Conservation (phyloP, 2,113 vertebrate genomes). For the Corythoichthys intestinalis region DNA sequence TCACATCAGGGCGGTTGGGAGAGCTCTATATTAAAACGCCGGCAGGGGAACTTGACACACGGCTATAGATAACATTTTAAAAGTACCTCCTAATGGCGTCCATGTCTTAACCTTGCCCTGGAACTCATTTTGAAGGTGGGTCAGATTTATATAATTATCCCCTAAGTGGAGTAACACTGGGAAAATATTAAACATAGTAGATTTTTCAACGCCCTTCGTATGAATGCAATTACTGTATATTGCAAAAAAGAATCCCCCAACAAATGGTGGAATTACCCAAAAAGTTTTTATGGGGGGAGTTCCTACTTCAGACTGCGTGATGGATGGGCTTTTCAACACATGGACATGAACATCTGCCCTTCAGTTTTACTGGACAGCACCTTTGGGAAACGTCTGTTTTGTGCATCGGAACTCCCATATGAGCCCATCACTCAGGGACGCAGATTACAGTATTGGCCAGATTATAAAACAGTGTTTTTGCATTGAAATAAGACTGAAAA, state of each 20-base stretch:
- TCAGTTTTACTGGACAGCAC: slow-evolving; percentile 39
- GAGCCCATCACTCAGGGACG: slow-evolving; percentile 28
- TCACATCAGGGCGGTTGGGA: slow-evolving; percentile 13
- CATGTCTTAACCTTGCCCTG: slow-evolving; percentile 5
- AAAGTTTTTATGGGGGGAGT: neutral
- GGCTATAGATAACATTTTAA: slow-evolving; percentile 16
- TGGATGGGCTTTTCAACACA: slow-evolving; percentile 11
- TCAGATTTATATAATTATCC: neutral
- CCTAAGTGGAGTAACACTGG: neutral
- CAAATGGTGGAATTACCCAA: neutral
- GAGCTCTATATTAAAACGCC: slow-evolving; percentile 46
- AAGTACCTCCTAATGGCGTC: slow-evolving; percentile 20
- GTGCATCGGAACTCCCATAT: slow-evolving; percentile 13
- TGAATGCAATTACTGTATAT: neutral
- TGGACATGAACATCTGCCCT: slow-evolving; percentile 41
- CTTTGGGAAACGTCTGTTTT: slow-evolving; percentile 15
- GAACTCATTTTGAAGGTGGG: slow-evolving; percentile 12
- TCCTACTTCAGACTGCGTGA: slow-evolving; percentile 14
- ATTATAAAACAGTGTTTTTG: too few species aligned
- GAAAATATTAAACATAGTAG: neutral
- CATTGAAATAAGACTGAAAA: too few species aligned
- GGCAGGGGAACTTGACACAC: slow-evolving; percentile 39
- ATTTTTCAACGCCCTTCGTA: neutral
- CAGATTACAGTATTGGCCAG: slow-evolving; percentile 13
- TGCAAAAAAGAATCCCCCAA: neutral